Percentiles rank a stretch among this genome's conserved stretches.
Evolutionary conservation across 1,140 invertebrate genomes (phyloP).

Genomic region (Cylas formicarius): DNA sequence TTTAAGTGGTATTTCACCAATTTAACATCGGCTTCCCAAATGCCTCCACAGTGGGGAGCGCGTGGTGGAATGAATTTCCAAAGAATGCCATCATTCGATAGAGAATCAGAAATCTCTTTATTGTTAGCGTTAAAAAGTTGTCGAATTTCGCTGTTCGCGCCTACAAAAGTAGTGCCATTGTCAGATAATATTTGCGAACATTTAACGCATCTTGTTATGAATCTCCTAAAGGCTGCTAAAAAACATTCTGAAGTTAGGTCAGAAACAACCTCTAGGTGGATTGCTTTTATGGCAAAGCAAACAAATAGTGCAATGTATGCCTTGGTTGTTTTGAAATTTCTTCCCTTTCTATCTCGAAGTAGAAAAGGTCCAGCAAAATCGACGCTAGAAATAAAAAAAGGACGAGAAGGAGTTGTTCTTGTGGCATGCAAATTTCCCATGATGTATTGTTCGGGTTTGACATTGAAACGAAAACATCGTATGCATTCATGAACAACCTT

Average conservation of each 20-base stretch:
- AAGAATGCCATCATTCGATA: conserved; percentile 8
- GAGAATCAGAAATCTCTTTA: conserved; percentile 5
- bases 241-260: conserved; percentile 31
- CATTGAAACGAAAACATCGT: no score
- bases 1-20: conserved; percentile 38
- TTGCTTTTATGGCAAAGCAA: conserved; percentile 25
- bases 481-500: no score
- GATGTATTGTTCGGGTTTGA: no score
- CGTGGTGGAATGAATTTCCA: conserved; percentile 24
- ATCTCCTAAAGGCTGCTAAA: conserved; percentile 29
- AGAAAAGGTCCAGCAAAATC: conserved; percentile 38
- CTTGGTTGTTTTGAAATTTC: conserved; percentile 29
- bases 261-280: conserved; percentile 34
- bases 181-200: conserved; percentile 26
- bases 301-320: conserved; percentile 25
- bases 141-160: conserved; percentile 19
- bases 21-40: conserved; percentile 41
- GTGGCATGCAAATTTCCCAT: conserved; percentile 2
- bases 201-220: conserved; percentile 27
- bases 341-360: conserved; percentile 19
- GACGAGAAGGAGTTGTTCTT: neutral
- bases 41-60: conserved; percentile 42
- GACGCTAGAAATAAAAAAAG: conserved; percentile 27
- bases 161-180: conserved; percentile 32
- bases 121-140: conserved; percentile 40